phyloP scores from a whole-genome alignment of 2,888 invertebrate genomes.

The Heliconius hortense region DNA sequence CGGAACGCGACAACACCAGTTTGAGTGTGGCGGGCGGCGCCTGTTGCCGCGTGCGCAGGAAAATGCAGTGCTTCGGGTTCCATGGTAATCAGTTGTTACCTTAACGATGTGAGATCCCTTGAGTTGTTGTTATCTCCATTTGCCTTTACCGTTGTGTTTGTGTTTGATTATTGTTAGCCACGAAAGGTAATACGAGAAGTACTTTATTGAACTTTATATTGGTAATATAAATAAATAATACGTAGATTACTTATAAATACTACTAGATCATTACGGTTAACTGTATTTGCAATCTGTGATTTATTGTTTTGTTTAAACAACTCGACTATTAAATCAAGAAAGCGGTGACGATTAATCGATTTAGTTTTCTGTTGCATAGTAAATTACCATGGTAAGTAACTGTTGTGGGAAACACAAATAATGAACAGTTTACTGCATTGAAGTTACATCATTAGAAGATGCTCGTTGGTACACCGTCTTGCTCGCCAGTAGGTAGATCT shows the following conservation, averaged over 20 bases:
- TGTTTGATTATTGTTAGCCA: neutral
- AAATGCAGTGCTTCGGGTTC: slow-evolving; percentile 78
- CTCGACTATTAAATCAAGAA: slow-evolving; percentile 15
- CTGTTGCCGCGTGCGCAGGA: slow-evolving; percentile 75
- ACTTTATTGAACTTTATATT: neutral
- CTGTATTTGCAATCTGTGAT: neutral
- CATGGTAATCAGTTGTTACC: slow-evolving; percentile 59
- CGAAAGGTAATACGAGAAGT: neutral
- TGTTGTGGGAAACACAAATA: slow-evolving; percentile 6
- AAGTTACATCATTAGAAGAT: slow-evolving; percentile 13
- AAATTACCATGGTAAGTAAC: neutral
- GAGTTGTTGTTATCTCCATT: slow-evolving; percentile 10
- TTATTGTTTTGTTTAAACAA: slow-evolving; percentile 5
- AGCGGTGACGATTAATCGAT: slow-evolving; percentile 28
- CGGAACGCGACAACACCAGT: slow-evolving; percentile 70
- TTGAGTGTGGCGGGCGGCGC: slow-evolving; percentile 63
- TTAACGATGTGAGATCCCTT: slow-evolving; percentile 29
- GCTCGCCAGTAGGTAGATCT: slow-evolving; percentile 34
- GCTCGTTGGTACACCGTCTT: neutral
- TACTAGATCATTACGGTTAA: neutral
- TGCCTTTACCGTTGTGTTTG: neutral
- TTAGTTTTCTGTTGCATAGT: slow-evolving; percentile 8
- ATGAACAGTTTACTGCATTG: slow-evolving; percentile 13
- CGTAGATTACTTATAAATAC: neutral
- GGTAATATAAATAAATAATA: neutral